Evolutionary conservation across 2,888 invertebrate genomes (phyloP).

Genomic region (Drosophila borealis): DNA sequence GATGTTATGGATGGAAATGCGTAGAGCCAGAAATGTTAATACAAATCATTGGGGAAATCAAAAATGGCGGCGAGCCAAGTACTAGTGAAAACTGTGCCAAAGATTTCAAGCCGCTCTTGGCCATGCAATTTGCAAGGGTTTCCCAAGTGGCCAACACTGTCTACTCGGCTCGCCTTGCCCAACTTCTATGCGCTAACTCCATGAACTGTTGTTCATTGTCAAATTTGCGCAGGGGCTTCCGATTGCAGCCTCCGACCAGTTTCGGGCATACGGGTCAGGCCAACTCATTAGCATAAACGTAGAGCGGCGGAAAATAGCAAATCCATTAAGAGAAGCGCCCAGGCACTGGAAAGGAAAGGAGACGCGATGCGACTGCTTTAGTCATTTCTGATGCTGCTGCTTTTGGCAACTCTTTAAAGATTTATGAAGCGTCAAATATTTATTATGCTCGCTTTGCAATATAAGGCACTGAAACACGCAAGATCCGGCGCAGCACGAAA

Average conservation of each 20-base stretch:
- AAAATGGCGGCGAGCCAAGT: constrained; percentile 59
- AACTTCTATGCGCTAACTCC: background rate
- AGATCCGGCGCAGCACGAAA: constrained; percentile 69
- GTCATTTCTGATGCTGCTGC: constrained; percentile 33
- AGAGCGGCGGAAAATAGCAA: constrained; percentile 71
- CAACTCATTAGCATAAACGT: constrained; percentile 78
- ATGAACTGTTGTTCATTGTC: constrained; percentile 57
- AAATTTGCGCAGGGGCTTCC: constrained; percentile 73
- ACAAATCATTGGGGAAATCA: constrained; percentile 80
- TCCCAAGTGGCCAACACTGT: constrained; percentile 69
- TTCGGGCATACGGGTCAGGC: constrained; percentile 28
- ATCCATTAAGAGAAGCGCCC: constrained; percentile 68
- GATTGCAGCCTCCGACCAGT: constrained; percentile 58
- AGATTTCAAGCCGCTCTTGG: constrained; percentile 63
- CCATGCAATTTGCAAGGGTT: constrained; percentile 80
- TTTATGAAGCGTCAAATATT: constrained; percentile 83
- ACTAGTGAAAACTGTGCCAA: constrained; percentile 78
- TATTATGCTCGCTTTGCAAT: constrained; percentile 83
- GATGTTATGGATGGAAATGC: constrained; percentile 24
- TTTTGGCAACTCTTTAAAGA: constrained; percentile 82
- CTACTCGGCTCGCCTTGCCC: constrained; percentile 10
- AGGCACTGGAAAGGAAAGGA: constrained; percentile 40
- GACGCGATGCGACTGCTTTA: constrained; percentile 23
- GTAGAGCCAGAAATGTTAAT: constrained; percentile 75
- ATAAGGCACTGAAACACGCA: constrained; percentile 78